Percentiles rank a stretch among this genome's conserved stretches.
phyloP scores from a whole-genome alignment of 2,888 invertebrate genomes.

The Drosophila crucigera region DNA sequence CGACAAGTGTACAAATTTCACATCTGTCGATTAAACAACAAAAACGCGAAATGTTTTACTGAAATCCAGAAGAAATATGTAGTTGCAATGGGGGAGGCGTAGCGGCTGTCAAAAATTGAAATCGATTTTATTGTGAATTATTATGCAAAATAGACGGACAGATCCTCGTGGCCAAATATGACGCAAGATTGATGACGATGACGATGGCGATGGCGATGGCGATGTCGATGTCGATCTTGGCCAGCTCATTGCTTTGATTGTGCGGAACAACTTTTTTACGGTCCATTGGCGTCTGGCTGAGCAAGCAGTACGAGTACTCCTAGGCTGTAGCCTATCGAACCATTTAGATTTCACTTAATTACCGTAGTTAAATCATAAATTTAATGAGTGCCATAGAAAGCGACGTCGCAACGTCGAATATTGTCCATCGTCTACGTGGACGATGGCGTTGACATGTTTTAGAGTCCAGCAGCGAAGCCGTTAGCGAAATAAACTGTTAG shows the following conservation, averaged over 20 bases:
- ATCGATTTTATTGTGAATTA: constrained; percentile 40
- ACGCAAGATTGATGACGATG: constrained; percentile 36
- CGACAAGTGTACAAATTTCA: constrained; percentile 26
- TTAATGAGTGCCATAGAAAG: constrained; percentile 69
- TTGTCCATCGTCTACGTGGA: constrained; percentile 24
- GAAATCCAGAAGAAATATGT: not conserved
- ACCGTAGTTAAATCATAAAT: constrained; percentile 74
- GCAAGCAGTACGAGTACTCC: constrained; percentile 17
- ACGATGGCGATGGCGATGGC: not conserved
- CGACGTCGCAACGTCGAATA: constrained; percentile 38
- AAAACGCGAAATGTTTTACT: not conserved
- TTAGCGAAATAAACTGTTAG: constrained; percentile 76
- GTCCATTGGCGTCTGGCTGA: constrained; percentile 44
- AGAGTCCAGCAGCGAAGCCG: constrained; percentile 65
- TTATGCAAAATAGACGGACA: constrained; percentile 35
- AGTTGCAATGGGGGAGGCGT: constrained; percentile 7
- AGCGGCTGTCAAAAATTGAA: constrained; percentile 15
- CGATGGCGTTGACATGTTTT: constrained; percentile 29
- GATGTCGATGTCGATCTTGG: constrained; percentile 23
- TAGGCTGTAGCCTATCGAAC: constrained; percentile 56
- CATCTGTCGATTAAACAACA: constrained; percentile 3
- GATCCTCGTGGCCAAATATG: constrained; percentile 36
- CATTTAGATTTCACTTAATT: constrained; percentile 77
- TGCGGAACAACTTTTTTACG: constrained; percentile 53
- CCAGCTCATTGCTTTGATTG: constrained; percentile 22